Base-by-base conservation (phyloP, 2,113 vertebrate species). In the Cacatua alba region DNA sequence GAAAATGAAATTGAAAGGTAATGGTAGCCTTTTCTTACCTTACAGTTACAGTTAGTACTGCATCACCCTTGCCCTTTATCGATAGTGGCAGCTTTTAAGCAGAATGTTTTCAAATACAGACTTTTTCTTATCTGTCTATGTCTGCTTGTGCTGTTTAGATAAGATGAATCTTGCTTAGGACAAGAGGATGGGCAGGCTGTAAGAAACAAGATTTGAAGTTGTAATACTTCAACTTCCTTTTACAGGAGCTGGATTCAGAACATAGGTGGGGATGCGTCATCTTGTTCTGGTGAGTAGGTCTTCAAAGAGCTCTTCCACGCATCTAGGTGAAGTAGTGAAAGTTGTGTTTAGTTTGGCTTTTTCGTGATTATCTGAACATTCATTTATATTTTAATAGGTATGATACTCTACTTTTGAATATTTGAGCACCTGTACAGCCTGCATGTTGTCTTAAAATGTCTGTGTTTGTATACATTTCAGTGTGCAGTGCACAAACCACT, bases 201-300 rank as follows among this genome's bases (percentile, higher is more conserved):
- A 35, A 44, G n/a, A 85, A 71, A 52, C 6, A n/a, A 75, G 60
- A 65, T 86, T 69, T 86, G 17, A 82, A 91, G 6, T 81, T 95
- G 57, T 82, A 91, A 95, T 82, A 7, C 9, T 37, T 85, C 83
- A 11, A 71, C 64, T 95, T 94, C 62, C 60, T 95, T 93, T 98
- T 97, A 37, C 97, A 99, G 99, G 96, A 96, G 24, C 33, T 95
- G 99, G 94, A 98, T 99, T 95, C 99, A 99, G 96, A 98, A 97
- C 55, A 98, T 99, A 94, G 98, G 93, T 41, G 99, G 99, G 17
- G 98, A 99, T 28, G 97, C 98, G 3, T 98, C 98, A 1, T 93
- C 69, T 12, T 99, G 99, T 96, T 98, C 99, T 17, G 98, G 98
- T 98, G 88, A 97, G 98, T 97, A 69, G 33, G 23, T 74, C 37